These are phyloP conservation scores for Chaetodon trifascialis DNA, from an alignment of 2,113 vertebrate genomes.

Conservation along the genomic window DNA sequence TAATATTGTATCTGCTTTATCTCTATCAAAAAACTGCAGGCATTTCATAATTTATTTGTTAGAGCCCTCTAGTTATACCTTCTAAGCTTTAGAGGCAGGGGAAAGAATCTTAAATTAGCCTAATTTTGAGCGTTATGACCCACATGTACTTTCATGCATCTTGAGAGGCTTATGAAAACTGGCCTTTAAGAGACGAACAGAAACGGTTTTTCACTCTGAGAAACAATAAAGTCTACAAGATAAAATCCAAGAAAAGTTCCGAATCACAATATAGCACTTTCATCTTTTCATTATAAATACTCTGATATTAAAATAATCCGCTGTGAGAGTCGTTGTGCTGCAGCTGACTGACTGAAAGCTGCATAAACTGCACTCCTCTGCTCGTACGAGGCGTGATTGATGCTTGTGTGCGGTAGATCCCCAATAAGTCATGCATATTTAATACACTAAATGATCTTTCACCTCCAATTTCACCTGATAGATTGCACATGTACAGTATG, in stretches of 20 bases:
- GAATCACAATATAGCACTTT: background rate
- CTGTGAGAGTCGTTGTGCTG: background rate
- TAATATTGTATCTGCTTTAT: constrained; percentile 79
- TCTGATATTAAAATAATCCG: background rate
- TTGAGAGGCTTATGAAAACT: constrained; percentile 32
- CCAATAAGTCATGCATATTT: constrained; percentile 72
- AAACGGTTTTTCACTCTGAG: background rate
- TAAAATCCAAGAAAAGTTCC: constrained; percentile 5
- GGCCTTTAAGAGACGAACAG: background rate
- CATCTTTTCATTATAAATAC: background rate
- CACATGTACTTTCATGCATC: constrained; percentile 49
- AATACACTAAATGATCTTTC: constrained; percentile 72
- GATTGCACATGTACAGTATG: constrained; percentile 28
- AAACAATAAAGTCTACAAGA: constrained; percentile 19
- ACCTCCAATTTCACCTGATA: constrained; percentile 62
- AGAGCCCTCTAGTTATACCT: constrained; percentile 68
- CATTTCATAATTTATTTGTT: constrained; percentile 74
- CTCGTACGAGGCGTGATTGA: constrained; percentile 36
- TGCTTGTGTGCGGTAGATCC: constrained; percentile 29
- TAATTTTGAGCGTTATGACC: constrained; percentile 64
- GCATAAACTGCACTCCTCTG: constrained; percentile 24
- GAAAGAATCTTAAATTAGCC: constrained; percentile 54
- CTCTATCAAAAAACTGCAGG: constrained; percentile 70
- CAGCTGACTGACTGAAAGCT: background rate
- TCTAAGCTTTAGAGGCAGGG: constrained; percentile 52